Conservation (phyloP, 2,888 invertebrate genomes). For the Scaptomyza reducta region DNA sequence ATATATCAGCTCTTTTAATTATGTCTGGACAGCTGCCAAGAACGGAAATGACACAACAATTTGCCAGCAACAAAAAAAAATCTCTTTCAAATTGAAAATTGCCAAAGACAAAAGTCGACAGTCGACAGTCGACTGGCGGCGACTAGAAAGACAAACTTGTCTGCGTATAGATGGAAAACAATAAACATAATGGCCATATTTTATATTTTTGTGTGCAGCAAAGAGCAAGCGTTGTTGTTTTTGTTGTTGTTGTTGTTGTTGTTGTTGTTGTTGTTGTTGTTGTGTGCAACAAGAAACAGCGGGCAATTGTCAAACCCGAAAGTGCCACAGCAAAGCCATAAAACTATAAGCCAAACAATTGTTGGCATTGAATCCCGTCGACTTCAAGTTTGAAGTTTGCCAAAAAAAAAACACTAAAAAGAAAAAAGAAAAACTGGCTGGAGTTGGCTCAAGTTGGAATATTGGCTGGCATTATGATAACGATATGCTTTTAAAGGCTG, state of each 20-base stretch:
- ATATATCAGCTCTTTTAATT: conserved; percentile 59
- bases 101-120: conserved; percentile 56
- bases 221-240: conserved; percentile 5
- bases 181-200: conserved; percentile 78
- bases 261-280: no score
- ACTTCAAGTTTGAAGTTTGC: conserved; percentile 18
- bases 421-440: conserved; percentile 9
- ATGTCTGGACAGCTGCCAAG: conserved; percentile 64
- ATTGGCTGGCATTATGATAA: conserved; percentile 51
- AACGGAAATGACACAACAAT: conserved; percentile 48
- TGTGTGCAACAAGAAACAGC: conserved; percentile 62
- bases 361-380: conserved; percentile 54
- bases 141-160: conserved; percentile 15
- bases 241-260: no score
- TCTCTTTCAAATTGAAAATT: conserved; percentile 75
- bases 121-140: conserved; percentile 14
- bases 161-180: conserved; percentile 46
- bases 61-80: conserved; percentile 48
- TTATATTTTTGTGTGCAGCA: conserved; percentile 66
- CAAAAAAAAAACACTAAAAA: conserved; percentile 16
- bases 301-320: conserved; percentile 68
- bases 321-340: conserved; percentile 44
- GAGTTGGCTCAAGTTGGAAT: conserved; percentile 22
- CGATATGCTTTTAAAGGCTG: conserved; percentile 46
- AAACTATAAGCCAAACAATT: conserved; percentile 50